Conservation (phyloP, 2,888 invertebrate species). For the Torymus auratus region DNA sequence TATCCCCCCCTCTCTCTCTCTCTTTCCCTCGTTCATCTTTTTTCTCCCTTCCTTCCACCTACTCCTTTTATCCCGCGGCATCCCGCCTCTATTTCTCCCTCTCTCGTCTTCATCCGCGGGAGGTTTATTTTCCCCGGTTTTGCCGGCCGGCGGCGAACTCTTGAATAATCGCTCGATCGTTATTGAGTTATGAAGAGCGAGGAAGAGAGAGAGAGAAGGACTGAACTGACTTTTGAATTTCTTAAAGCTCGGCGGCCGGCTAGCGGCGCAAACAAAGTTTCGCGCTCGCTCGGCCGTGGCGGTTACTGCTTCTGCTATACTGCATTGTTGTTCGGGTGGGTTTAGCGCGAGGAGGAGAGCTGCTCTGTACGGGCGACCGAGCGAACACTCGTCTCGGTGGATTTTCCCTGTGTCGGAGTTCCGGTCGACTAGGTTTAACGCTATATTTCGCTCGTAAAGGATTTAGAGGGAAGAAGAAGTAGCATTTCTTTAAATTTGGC, state of each 20-base stretch:
- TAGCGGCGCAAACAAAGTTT: not conserved
- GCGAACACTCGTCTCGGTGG: not conserved
- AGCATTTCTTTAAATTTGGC: no score
- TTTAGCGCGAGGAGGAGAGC: no score
- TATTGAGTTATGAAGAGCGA: conserved; percentile 37
- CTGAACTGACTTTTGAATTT: conserved; percentile 2
- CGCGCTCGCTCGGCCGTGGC: no score
- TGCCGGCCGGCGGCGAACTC: not conserved
- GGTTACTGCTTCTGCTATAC: no score
- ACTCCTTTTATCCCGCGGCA: not conserved
- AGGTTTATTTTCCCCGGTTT: conserved; percentile 32
- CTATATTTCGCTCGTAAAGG: no score
- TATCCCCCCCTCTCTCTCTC: conserved; percentile 5
- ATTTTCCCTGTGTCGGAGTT: no score
- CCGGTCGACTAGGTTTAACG: no score
- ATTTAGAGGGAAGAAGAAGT: no score
- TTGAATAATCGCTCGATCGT: conserved; percentile 50
- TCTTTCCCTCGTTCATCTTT: conserved; percentile 26
- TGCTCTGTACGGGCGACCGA: no score
- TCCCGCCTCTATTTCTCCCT: not conserved
- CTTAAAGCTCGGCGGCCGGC: conserved; percentile 2
- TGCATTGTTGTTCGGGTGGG: no score
- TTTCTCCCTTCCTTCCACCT: not conserved
- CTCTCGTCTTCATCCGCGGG: not conserved
- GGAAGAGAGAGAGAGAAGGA: not conserved